Evolutionary conservation across 2,888 invertebrate genomes (phyloP).

Genomic region (Ophioninae sp.): DNA sequence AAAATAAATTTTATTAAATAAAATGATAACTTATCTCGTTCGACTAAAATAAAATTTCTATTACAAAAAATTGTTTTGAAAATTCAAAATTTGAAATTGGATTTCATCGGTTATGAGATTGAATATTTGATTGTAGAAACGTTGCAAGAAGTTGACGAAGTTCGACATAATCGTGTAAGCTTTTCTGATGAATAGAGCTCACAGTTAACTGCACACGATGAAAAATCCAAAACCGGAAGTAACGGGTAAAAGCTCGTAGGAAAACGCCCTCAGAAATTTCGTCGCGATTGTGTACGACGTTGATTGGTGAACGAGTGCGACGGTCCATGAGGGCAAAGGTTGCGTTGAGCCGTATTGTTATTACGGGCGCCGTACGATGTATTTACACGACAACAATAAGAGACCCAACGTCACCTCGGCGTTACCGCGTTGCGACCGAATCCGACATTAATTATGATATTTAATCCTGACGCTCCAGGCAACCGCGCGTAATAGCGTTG

Average conservation of each 20-base stretch:
- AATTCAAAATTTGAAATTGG: no score
- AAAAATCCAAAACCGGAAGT: background rate
- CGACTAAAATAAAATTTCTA: no score
- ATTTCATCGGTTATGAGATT: no score
- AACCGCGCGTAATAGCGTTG: slow-evolving; percentile 53
- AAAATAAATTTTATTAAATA: no score
- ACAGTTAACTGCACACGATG: slow-evolving; percentile 10
- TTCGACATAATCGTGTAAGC: background rate
- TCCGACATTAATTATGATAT: slow-evolving; percentile 77
- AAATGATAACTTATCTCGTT: no score
- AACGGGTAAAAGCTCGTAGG: background rate
- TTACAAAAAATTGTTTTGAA: no score
- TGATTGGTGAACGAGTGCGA: slow-evolving; percentile 54
- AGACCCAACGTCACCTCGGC: slow-evolving; percentile 32
- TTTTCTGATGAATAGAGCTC: background rate
- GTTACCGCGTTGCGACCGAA: slow-evolving; percentile 62
- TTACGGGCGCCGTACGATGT: slow-evolving; percentile 21
- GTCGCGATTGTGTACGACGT: slow-evolving; percentile 63
- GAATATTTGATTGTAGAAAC: no score
- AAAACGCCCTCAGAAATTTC: slow-evolving; percentile 65
- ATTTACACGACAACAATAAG: slow-evolving; percentile 54
- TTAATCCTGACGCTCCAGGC: slow-evolving; percentile 71
- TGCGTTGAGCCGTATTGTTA: slow-evolving; percentile 47
- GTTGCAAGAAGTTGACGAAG: background rate
- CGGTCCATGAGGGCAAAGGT: slow-evolving; percentile 68